Conservation (phyloP, 1,140 invertebrate genomes). For the Diprion similis region DNA sequence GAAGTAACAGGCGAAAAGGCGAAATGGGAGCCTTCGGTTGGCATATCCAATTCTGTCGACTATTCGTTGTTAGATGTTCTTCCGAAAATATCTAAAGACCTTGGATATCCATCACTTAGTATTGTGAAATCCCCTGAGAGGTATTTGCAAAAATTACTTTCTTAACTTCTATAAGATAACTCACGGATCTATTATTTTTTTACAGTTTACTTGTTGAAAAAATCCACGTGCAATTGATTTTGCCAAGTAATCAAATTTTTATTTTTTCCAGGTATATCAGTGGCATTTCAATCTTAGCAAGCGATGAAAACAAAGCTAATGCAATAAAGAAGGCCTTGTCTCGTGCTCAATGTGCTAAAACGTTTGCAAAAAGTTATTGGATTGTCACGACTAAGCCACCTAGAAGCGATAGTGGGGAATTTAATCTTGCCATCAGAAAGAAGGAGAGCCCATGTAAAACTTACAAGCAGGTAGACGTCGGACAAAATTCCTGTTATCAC, state of each 20-base stretch:
- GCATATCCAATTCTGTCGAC: slow-evolving; percentile 28
- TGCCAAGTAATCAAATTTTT: slow-evolving; percentile 11
- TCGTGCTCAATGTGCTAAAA: slow-evolving; percentile 20
- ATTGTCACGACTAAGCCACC: slow-evolving; percentile 42
- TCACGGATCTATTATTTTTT: slow-evolving; percentile 8
- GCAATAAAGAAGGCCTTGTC: slow-evolving; percentile 22
- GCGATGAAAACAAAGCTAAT: slow-evolving; percentile 17
- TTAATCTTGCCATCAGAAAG: slow-evolving; percentile 33
- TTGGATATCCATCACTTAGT: slow-evolving; percentile 40
- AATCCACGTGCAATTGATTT: neutral
- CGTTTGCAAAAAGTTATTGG: slow-evolving; percentile 43
- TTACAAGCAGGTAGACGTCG: slow-evolving; percentile 26
- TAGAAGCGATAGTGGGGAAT: slow-evolving; percentile 28
- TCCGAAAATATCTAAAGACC: slow-evolving; percentile 36
- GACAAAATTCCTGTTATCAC: slow-evolving; percentile 16
- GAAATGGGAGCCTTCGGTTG: neutral
- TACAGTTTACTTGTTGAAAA: neutral
- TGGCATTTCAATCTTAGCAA: slow-evolving; percentile 43
- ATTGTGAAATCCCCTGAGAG: slow-evolving; percentile 48
- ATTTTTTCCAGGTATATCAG: slow-evolving; percentile 39
- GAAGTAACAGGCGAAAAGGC: neutral
- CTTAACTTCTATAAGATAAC: no score
- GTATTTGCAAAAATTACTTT: slow-evolving; percentile 33
- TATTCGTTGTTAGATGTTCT: slow-evolving; percentile 46
- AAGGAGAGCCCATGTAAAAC: slow-evolving; percentile 2